Evolutionary conservation across 2,113 vertebrate genomes (phyloP).

Genomic region (Puma concolor): DNA sequence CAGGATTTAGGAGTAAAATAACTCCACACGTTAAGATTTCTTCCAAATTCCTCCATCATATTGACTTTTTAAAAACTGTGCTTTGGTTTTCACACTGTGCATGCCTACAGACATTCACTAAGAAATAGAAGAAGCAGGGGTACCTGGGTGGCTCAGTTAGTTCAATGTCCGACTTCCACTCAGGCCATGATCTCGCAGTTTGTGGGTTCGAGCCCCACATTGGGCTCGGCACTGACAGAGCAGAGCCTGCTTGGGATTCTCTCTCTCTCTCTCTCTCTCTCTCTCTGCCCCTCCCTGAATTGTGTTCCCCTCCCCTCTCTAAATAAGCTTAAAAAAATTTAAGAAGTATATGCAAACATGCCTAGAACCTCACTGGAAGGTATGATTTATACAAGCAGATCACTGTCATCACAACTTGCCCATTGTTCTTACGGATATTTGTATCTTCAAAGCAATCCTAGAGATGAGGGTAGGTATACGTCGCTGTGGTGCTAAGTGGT

Average conservation of each 20-base stretch:
- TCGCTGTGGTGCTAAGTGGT: too few relatives aligned
- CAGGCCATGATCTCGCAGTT: too few relatives aligned
- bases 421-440: accelerated
- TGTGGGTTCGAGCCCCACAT: too few relatives aligned
- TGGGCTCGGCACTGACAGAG: too few relatives aligned
- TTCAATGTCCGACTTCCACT: too few relatives aligned
- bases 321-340: background rate
- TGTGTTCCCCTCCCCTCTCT: too few relatives aligned
- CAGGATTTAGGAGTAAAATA: background rate
- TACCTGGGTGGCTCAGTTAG: too few relatives aligned
- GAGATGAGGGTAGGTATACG: accelerated
- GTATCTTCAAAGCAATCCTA: background rate
- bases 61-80: background rate
- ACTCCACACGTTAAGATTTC: background rate
- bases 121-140: background rate
- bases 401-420: background rate
- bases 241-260: too few relatives aligned
- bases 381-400: background rate
- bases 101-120: background rate
- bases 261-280: too few relatives aligned
- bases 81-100: background rate
- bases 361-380: background rate
- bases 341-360: background rate
- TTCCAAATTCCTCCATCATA: background rate
- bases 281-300: too few relatives aligned